phyloP scores from a whole-genome alignment of 2,113 vertebrate species.

The Pelvicachromis taeniatus region DNA sequence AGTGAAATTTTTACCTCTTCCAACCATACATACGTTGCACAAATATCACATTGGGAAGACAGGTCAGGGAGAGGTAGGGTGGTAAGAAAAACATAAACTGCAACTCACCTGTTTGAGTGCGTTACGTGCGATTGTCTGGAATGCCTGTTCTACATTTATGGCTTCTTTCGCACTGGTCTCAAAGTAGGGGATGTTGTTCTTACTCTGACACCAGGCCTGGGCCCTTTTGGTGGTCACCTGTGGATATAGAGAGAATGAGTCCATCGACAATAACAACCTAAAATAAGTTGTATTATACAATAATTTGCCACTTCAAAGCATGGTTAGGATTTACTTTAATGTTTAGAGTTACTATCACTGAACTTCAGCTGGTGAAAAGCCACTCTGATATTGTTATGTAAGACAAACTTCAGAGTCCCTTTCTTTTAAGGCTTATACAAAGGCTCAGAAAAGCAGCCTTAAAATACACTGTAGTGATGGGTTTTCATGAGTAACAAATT shows the following conservation, averaged over 20 bases:
- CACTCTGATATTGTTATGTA: neutral
- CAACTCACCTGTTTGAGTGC: constrained; percentile 93
- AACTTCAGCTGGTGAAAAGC: neutral
- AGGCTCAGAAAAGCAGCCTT: neutral
- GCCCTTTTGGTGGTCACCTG: constrained; percentile 97
- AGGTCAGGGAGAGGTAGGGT: no score
- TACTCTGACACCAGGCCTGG: constrained; percentile 99
- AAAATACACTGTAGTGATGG: neutral
- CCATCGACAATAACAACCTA: neutral
- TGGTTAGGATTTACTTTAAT: neutral
- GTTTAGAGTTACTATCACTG: neutral
- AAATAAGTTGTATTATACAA: neutral
- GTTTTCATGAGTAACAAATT: neutral
- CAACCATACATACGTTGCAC: no score
- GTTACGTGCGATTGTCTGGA: constrained; percentile 98
- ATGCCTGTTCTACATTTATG: constrained; percentile 98
- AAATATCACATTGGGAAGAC: no score
- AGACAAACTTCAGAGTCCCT: neutral
- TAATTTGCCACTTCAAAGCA: neutral
- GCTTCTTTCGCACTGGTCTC: constrained; percentile 99
- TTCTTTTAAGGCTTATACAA: neutral
- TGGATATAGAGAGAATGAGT: neutral
- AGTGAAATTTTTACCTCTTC: no score
- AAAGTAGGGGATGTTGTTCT: constrained; percentile 99
- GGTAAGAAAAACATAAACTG: no score